phyloP scores from a whole-genome alignment of 2,113 vertebrate genomes.

The Typhlomys cinereus region DNA sequence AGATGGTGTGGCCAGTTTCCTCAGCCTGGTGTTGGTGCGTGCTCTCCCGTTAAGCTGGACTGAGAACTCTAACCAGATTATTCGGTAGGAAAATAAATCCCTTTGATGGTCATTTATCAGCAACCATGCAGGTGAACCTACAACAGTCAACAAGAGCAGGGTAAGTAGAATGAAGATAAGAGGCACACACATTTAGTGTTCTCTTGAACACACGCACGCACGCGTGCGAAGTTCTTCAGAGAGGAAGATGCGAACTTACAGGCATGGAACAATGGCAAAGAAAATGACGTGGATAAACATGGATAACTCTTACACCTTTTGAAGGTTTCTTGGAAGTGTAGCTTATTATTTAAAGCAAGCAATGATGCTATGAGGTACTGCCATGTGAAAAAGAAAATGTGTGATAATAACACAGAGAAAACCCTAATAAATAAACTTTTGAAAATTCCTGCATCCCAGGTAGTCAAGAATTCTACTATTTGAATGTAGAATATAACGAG shows the following conservation, averaged over 20 bases:
- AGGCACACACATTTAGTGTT: no score
- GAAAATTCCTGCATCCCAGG: neutral
- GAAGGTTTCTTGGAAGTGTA: neutral
- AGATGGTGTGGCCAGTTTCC: no score
- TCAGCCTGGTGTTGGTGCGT: no score
- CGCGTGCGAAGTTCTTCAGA: neutral
- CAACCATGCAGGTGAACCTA: no score
- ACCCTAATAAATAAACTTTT: neutral
- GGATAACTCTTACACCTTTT: neutral
- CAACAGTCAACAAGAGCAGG: no score
- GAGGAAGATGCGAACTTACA: neutral
- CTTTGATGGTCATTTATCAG: no score
- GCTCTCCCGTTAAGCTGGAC: no score
- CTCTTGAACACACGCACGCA: no score
- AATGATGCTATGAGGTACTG: neutral
- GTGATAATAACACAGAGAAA: neutral
- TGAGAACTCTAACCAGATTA: no score
- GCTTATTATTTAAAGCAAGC: slow-evolving; percentile 13
- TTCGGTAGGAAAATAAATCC: no score
- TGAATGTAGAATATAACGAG: neutral
- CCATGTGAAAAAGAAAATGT: neutral
- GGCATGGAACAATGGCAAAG: neutral
- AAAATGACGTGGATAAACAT: neutral
- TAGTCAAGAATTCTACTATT: neutral
- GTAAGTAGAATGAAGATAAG: no score